Percentiles rank a stretch among this genome's conserved stretches.
These are phyloP conservation scores for Protodeltote pygarga DNA, from an alignment of 2,888 invertebrate species.

Conservation along the genomic window DNA sequence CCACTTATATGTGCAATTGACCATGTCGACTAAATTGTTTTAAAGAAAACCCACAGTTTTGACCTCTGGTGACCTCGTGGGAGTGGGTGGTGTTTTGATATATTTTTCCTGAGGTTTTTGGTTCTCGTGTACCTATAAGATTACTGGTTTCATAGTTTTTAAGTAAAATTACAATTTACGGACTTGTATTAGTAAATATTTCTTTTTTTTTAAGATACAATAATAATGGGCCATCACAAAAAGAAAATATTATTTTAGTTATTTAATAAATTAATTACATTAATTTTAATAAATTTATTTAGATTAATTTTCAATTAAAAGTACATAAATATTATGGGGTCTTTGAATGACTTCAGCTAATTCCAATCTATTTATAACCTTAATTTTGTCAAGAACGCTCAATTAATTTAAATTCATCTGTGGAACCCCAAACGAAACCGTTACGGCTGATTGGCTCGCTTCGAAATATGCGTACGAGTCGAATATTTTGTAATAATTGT, in stretches of 20 bases:
- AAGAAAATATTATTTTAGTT: too few relatives aligned
- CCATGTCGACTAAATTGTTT: conserved; percentile 75
- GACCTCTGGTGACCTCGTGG: conserved; percentile 72
- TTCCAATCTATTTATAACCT: neutral
- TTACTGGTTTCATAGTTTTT: neutral
- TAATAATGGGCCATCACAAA: too few relatives aligned
- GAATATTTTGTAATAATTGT: conserved; percentile 30
- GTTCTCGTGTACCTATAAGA: neutral
- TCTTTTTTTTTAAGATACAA: too few relatives aligned
- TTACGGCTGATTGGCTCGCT: conserved; percentile 58
- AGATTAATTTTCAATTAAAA: too few relatives aligned
- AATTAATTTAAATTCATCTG: neutral
- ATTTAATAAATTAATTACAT: too few relatives aligned
- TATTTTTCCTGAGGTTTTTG: neutral
- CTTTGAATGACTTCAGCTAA: neutral
- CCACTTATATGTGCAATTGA: conserved; percentile 73
- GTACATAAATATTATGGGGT: too few relatives aligned
- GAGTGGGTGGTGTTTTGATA: conserved; percentile 52
- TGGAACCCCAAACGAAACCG: conserved; percentile 35
- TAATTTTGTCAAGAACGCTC: neutral
- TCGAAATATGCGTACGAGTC: conserved; percentile 44
- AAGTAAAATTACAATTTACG: too few relatives aligned
- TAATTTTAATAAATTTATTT: too few relatives aligned
- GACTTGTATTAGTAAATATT: too few relatives aligned
- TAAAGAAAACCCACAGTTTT: conserved; percentile 66